A percentile compares a stretch with the other conserved stretches of the same genome.
phyloP scores from a whole-genome alignment of 1,140 invertebrate genomes.

The Sitobion miscanthi region DNA sequence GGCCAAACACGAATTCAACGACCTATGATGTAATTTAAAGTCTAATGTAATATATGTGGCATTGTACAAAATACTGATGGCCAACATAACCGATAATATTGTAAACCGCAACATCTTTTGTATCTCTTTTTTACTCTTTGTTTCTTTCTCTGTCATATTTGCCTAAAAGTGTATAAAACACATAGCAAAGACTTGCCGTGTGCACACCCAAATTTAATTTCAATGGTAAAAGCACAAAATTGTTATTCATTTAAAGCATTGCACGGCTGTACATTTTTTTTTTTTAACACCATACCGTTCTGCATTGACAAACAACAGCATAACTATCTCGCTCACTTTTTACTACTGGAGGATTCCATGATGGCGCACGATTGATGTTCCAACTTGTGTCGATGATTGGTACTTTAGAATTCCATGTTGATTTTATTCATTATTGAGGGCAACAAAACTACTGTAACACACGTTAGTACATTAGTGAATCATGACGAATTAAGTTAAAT shows the following conservation, averaged over 20 bases:
- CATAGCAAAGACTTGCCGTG: too few species aligned
- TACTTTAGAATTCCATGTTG: neutral
- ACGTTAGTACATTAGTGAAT: too few species aligned
- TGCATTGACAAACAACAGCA: neutral
- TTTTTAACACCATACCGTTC: neutral
- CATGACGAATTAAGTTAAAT: too few species aligned
- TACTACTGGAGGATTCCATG: conserved; percentile 21
- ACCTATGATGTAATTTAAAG: neutral
- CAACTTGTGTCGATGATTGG: neutral
- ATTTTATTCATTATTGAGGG: neutral
- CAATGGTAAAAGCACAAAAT: neutral
- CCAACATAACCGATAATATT: too few species aligned
- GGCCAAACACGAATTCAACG: neutral
- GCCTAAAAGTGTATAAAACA: too few species aligned
- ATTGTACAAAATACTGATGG: too few species aligned
- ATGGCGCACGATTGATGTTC: neutral
- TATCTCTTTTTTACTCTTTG: too few species aligned
- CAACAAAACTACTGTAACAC: too few species aligned
- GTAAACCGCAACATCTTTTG: too few species aligned
- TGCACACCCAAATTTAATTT: too few species aligned
- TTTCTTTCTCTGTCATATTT: too few species aligned
- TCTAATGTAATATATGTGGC: too few species aligned
- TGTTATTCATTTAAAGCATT: neutral
- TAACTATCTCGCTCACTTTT: neutral
- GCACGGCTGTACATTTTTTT: neutral